Percentiles rank a stretch among this genome's conserved stretches.
These are phyloP conservation scores for Eidolon dupreanum DNA, from an alignment of 2,797 vertebrate species.

Conservation along the genomic window DNA sequence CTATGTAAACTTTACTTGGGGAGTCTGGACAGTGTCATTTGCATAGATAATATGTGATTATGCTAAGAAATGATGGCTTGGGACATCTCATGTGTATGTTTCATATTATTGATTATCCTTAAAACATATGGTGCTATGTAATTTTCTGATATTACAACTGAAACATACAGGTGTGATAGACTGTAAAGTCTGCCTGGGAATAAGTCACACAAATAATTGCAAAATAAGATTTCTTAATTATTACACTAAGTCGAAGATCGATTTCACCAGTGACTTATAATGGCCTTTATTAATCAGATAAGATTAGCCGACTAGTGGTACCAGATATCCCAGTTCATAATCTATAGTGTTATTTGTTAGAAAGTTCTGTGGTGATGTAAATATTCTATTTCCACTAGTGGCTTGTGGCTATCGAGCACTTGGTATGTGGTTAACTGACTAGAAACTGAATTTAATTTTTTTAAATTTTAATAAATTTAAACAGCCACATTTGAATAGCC, in stretches of 20 bases:
- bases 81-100: slow-evolving; percentile 12
- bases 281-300: slow-evolving; percentile 44
- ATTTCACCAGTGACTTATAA: slow-evolving; percentile 49
- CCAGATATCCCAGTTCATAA: background rate
- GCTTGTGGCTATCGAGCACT: background rate
- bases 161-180: slow-evolving; percentile 38
- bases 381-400: background rate
- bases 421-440: background rate
- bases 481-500: background rate
- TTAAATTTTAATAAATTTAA: slow-evolving; percentile 12
- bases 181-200: slow-evolving; percentile 35
- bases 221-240: slow-evolving; percentile 63
- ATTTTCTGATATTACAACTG: slow-evolving; percentile 32
- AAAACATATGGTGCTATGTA: slow-evolving; percentile 22
- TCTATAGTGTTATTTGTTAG: background rate
- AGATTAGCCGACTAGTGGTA: slow-evolving; percentile 44
- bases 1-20: background rate
- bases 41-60: slow-evolving; percentile 47
- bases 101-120: slow-evolving; percentile 50
- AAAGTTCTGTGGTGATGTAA: background rate
- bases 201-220: slow-evolving; percentile 56
- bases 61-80: slow-evolving; percentile 37
- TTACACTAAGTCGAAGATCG: slow-evolving; percentile 39
- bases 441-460: background rate
- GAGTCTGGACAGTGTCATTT: slow-evolving; percentile 6